phyloP scores from a whole-genome alignment of 2,113 vertebrate genomes.

The Azemiops feae region DNA sequence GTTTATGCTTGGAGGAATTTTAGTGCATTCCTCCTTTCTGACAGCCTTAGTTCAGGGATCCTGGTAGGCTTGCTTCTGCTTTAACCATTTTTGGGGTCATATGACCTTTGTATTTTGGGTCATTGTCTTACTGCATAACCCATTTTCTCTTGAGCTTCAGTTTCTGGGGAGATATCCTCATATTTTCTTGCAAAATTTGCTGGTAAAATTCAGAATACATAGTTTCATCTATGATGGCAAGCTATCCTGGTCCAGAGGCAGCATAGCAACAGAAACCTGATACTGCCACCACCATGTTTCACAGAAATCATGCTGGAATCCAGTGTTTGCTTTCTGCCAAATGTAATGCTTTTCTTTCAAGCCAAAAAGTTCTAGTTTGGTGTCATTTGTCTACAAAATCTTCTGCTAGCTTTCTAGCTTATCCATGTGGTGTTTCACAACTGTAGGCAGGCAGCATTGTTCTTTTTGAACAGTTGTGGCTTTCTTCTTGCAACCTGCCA shows the following conservation, averaged over 20 bases:
- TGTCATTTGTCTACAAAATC: neutral
- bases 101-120: neutral
- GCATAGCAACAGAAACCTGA: neutral
- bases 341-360: neutral
- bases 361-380: neutral
- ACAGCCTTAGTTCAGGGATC: neutral
- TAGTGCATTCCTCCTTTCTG: neutral
- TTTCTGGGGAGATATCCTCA: neutral
- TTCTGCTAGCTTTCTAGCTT: neutral
- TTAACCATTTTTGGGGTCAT: neutral
- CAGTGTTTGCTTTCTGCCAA: neutral
- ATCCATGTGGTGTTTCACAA: neutral
- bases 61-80: neutral
- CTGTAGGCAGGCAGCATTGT: neutral
- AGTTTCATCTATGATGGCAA: neutral
- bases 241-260: neutral
- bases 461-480: neutral
- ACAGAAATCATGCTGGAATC: neutral
- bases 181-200: neutral
- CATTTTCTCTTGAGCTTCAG: neutral
- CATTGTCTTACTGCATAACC: neutral
- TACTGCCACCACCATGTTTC: neutral
- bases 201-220: neutral
- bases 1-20: neutral
- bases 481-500: neutral